Conservation (phyloP, 1,140 invertebrate genomes). For the Gonatopus flavifemur region DNA sequence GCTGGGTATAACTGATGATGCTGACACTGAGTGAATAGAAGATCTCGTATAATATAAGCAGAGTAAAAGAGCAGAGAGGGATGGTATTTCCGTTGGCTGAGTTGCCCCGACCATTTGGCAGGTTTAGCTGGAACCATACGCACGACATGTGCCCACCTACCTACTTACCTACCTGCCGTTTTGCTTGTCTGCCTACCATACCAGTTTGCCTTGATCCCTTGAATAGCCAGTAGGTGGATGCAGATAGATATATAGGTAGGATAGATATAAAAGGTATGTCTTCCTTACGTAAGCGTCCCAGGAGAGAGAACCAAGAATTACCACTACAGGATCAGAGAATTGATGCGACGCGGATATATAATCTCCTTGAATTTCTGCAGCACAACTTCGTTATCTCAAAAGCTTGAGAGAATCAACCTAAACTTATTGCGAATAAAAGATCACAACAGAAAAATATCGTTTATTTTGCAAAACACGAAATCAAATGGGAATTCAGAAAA, state of each 20-base stretch:
- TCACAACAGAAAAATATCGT: too few relatives aligned
- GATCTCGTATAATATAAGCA: too few relatives aligned
- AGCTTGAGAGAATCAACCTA: too few relatives aligned
- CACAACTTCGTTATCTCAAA: too few relatives aligned
- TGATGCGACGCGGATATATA: too few relatives aligned
- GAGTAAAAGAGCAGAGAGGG: constrained; percentile 3
- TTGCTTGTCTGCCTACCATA: constrained; percentile 14
- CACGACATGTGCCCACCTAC: constrained; percentile 7
- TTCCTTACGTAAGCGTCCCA: constrained; percentile 29
- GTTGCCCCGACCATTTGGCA: constrained; percentile 16
- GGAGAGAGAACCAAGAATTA: not conserved
- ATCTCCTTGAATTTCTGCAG: too few relatives aligned
- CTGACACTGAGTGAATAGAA: too few relatives aligned
- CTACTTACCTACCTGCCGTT: not conserved
- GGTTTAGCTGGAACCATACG: constrained; percentile 15
- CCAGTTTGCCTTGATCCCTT: constrained; percentile 39
- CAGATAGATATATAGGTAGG: constrained; percentile 15
- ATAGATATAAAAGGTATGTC: constrained; percentile 11
- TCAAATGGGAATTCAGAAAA: too few relatives aligned
- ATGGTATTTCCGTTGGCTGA: constrained; percentile 18
- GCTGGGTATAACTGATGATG: too few relatives aligned
- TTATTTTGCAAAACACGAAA: too few relatives aligned
- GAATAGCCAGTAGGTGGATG: constrained; percentile 33
- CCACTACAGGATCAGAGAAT: too few relatives aligned
- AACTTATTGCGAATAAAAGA: too few relatives aligned